Evolutionary conservation across 2,888 invertebrate genomes (phyloP), one percentile per base, ranked within the genome.

Genomic region (Phyto melanocephala): DNA sequence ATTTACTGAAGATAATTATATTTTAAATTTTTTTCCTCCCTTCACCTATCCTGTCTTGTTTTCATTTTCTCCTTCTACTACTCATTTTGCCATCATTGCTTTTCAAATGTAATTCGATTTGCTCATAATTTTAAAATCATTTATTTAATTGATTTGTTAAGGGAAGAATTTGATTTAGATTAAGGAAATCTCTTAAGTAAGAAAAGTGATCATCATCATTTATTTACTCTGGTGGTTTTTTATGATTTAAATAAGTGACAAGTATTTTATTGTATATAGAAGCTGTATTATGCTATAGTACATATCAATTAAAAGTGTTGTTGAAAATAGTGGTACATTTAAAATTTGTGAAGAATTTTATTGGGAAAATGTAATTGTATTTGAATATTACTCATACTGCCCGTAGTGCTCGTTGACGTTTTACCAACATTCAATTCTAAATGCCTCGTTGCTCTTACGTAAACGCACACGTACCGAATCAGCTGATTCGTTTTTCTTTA

Each of bases 1-100:
- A 70, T 78, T 70, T 70, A 35, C 37, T 20, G 7, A 20, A 40
- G 47, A 47, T 65, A 63, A 78, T 71, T 63, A 63, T 56, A 37
- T n/a, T n/a, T n/a, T 37, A 70, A 62, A 45, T 70, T 50, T 70
- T 45, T 54, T 67, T 67, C 40, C 58, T 58, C 58, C 47, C 67
- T 67, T 76, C 45, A 13, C 45, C 45, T 33, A 15, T n/a, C 28
- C 20, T 52, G 33, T 52, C 11, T 58, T n/a, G n/a, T 45, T 7
- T 71, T 22, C 5, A 0, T 62, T 20, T 47, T 37, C 17, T 28
- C 37, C 35, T 11, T 17, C 1, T 28, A 40, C 2, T n/a, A 37
- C 10, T 47, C 15, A 3, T 33, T 11, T 35, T 33, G 6, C 7
- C 15, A 2, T 17, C 1, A 13, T 15, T n/a, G 4, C 22, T 22